Conservation (phyloP, 2,888 invertebrate species). For the Rapana venosa region DNA sequence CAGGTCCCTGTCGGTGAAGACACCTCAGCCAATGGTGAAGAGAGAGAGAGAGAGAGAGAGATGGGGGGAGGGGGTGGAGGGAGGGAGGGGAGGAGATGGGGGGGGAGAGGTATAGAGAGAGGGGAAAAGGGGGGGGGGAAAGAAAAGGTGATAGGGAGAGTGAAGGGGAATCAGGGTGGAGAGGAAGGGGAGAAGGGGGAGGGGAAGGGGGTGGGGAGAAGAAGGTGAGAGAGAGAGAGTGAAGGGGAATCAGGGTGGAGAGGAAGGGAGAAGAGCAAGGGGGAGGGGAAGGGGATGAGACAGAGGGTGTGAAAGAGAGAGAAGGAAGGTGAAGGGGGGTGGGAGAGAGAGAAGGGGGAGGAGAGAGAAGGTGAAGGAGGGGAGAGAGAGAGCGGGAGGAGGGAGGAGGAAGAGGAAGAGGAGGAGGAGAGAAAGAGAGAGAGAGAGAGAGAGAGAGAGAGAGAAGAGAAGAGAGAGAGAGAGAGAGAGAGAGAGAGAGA, state of each 20-base stretch:
- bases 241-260: neutral
- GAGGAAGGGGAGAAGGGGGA: neutral
- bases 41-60: neutral
- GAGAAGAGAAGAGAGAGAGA: conserved; percentile 8
- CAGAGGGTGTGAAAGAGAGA: neutral
- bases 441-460: neutral
- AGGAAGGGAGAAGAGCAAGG: neutral
- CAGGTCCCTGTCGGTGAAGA: conserved; percentile 53
- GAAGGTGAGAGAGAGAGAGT: conserved; percentile 6
- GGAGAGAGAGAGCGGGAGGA: neutral
- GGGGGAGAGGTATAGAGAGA: neutral
- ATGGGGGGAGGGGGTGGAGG: neutral
- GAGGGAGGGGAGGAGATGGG: neutral
- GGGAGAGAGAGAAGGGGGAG: neutral
- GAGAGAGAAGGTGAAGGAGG: neutral
- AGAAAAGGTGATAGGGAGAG: no score
- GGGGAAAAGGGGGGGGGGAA: neutral
- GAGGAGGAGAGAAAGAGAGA: neutral
- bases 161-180: conserved; percentile 14
- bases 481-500: neutral
- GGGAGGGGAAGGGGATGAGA: neutral
- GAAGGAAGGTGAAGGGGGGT: neutral
- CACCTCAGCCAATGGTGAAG: conserved; percentile 31
- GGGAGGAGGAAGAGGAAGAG: neutral
- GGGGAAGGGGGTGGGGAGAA: neutral